Conservation (phyloP, 2,888 invertebrate species). For the Diarsia brunnea region DNA sequence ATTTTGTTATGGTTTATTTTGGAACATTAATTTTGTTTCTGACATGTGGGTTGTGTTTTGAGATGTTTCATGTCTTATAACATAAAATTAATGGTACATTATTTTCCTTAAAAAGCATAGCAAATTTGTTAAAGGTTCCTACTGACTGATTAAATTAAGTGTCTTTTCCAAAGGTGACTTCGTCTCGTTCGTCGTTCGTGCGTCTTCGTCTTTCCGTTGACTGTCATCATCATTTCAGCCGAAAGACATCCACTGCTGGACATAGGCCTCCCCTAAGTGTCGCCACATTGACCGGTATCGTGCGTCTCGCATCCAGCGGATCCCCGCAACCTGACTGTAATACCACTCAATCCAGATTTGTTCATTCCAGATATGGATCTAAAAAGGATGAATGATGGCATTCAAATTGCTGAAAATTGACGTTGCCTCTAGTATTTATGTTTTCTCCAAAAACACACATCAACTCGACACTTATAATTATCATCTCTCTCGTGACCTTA, state of each 20-base stretch:
- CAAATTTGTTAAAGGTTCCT: not conserved
- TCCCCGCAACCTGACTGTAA: too few species aligned
- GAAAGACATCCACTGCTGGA: too few species aligned
- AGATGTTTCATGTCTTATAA: not conserved
- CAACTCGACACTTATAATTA: not conserved
- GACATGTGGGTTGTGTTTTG: slow-evolving; percentile 1
- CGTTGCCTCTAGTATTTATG: not conserved
- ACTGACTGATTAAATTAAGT: not conserved
- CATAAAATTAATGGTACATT: not conserved
- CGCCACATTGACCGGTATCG: too few species aligned
- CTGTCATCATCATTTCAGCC: too few species aligned
- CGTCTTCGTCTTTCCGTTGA: not conserved
- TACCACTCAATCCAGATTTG: not conserved
- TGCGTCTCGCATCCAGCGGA: too few species aligned
- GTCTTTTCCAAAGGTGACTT: too few species aligned
- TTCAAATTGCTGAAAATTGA: not conserved
- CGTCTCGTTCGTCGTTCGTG: too few species aligned
- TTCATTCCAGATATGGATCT: not conserved
- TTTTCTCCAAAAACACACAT: not conserved
- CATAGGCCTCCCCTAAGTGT: too few species aligned
- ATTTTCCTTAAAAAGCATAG: not conserved
- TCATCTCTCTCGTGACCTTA: too few species aligned
- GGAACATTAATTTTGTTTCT: slow-evolving; percentile 32
- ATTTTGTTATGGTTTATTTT: slow-evolving; percentile 43
- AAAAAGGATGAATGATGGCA: too few species aligned